Base-by-base conservation (phyloP, 1,140 invertebrate species). In the Frieseomelitta varia region DNA sequence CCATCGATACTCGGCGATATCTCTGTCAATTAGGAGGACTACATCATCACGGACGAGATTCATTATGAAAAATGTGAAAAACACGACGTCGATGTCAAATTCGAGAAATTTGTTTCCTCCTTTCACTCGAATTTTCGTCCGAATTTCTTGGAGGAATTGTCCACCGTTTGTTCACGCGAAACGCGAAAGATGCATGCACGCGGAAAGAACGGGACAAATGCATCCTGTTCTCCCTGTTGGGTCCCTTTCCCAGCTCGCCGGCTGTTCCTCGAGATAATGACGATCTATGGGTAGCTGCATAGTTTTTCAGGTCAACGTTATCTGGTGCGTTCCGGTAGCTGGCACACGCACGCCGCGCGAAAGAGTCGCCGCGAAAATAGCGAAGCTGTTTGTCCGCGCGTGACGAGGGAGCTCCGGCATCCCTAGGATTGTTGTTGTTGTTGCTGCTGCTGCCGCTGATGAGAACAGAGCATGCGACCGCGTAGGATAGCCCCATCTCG, bases 191-290 rank as follows among this genome's bases (percentile, higher is more conserved):
- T 77, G 87, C 55, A 77, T 47, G 39, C 34, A 4, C 2, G 34
- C 67, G 51, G 73, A 69, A 84, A 56, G 68, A 74, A 83, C 58
- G 27, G 34, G 51, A 84, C 81, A 84, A 71, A 84, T 72, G 56
- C 55, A 39, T 69, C 53, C 58, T 72, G 68, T 63, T 80, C 75
- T 58, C 15, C 27, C 39, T 85, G 12, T 53, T 81, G 19, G 61
- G 58, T 34, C 55, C 15, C 34, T 78, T 77, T 73, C 79, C 68
- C 39, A 47, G 39, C 39, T 47, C 6, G 39, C 51, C 67, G 67
- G 39, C 75, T 47, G 51, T 85, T 87, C 65, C 76, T 58, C 65
- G n/a, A 86, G 84, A 86, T 89, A 89, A 89, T 89, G 72, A 88
- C 88, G 81, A 89, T 88, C 87, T 89, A 89, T 88, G 84, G 88